phyloP scores from a whole-genome alignment of 2,888 invertebrate species.

The Megaustenia siamemsis region DNA sequence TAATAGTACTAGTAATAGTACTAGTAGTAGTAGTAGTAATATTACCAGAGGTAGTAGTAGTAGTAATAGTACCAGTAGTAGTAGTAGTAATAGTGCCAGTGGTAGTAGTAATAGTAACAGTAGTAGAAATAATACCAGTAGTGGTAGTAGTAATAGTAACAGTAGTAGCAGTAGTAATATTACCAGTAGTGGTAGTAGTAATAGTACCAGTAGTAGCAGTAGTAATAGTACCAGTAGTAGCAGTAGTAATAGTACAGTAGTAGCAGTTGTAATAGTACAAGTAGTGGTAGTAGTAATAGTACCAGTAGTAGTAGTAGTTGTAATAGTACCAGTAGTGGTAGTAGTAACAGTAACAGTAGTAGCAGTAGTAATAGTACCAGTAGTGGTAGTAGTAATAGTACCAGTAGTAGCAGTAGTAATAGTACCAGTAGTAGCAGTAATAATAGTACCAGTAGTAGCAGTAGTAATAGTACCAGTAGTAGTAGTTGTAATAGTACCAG shows the following conservation, averaged over 20 bases:
- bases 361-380: not conserved
- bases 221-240: conserved; percentile 9
- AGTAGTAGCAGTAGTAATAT: no score
- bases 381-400: not conserved
- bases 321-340: not conserved
- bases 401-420: not conserved
- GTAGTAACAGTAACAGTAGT: not conserved
- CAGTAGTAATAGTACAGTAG: conserved; percentile 25
- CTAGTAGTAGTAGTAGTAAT: no score
- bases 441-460: conserved; percentile 34
- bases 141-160: no score
- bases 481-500: conserved; percentile 1
- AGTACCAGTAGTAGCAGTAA: conserved; percentile 21
- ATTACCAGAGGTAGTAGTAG: no score
- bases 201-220: no score
- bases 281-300: conserved; percentile 41
- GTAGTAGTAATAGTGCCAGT: no score
- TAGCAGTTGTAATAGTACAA: conserved; percentile 36
- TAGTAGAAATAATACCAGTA: no score
- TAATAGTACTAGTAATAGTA: no score
- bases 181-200: no score
- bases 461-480: conserved; percentile 35
- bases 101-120: no score
- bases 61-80: no score
- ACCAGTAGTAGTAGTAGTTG: conserved; percentile 38